phyloP scores from a whole-genome alignment of 2,797 vertebrate genomes.

The Trachurus trachurus region DNA sequence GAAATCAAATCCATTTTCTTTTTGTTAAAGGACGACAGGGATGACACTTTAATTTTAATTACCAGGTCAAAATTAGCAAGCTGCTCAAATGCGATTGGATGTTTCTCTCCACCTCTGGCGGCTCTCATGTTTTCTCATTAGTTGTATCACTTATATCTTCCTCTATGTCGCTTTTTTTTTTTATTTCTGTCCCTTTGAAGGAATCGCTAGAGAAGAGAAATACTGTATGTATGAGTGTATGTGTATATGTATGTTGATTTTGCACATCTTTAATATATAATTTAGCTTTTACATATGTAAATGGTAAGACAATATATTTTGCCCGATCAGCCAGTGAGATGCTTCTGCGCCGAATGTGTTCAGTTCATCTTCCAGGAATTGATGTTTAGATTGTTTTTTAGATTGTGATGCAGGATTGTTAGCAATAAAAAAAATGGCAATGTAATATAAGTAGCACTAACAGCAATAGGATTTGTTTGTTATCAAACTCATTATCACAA shows the following conservation, averaged over 20 bases:
- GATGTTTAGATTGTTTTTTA: conserved; percentile 18
- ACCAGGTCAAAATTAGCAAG: conserved; percentile 6
- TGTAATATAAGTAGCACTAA: conserved; percentile 60
- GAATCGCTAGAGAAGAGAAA: conserved; percentile 46
- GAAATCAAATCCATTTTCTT: not conserved
- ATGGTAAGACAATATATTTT: conserved; percentile 44
- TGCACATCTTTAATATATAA: conserved; percentile 84
- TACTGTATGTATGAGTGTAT: conserved; percentile 12
- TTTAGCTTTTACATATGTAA: conserved; percentile 58
- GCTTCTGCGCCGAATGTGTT: conserved; percentile 16
- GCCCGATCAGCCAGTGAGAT: conserved; percentile 41
- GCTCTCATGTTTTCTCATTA: not conserved
- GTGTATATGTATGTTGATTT: conserved; percentile 79
- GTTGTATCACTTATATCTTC: not conserved
- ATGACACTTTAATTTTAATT: conserved; percentile 2
- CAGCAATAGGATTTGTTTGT: conserved; percentile 44
- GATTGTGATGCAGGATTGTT: conserved; percentile 38
- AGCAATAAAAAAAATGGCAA: conserved; percentile 38
- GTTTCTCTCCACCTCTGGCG: conserved; percentile 24
- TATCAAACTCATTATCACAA: conserved; percentile 12
- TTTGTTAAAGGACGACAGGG: not conserved
- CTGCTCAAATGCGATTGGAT: conserved; percentile 25
- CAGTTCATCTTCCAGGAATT: conserved; percentile 4
- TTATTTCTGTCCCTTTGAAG: conserved; percentile 33
- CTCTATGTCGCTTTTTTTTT: not conserved